These are phyloP conservation scores for Hylia prasina DNA, from an alignment of 2,113 vertebrate species.

Conservation along the genomic window DNA sequence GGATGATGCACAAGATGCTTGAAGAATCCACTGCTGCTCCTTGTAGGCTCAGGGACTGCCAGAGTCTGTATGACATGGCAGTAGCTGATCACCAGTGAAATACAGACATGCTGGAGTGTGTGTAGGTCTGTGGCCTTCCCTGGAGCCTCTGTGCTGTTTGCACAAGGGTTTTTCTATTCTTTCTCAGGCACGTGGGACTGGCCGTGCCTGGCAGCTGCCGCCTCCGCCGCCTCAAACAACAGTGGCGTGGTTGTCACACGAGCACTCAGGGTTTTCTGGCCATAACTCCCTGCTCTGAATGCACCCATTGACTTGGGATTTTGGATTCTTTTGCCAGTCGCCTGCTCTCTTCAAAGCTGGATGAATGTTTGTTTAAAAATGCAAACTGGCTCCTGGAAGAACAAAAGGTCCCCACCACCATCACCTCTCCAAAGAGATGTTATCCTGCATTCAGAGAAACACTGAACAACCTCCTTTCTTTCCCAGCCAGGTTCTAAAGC, in stretches of 20 bases:
- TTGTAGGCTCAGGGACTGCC: background rate
- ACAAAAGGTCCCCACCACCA: background rate
- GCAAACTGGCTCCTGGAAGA: background rate
- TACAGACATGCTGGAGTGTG: fast-evolving
- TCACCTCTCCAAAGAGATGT: background rate
- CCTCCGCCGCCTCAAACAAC: background rate
- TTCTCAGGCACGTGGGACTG: background rate
- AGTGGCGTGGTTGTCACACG: background rate
- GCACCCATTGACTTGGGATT: background rate
- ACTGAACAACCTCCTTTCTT: background rate
- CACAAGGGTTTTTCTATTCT: background rate
- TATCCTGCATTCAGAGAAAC: background rate
- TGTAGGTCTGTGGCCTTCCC: background rate
- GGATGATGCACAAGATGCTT: too few relatives aligned
- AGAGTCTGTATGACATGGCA: background rate
- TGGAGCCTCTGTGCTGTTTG: background rate
- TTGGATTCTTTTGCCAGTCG: background rate
- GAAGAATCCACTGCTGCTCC: background rate
- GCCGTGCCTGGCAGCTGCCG: background rate
- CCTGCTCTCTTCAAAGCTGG: background rate
- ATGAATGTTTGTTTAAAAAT: background rate
- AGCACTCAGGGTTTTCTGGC: background rate
- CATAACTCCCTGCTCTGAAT: background rate
- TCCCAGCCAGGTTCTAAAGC: background rate
- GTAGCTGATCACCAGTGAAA: background rate